phyloP scores from a whole-genome alignment of 2,113 vertebrate genomes.

The Columba janthina region DNA sequence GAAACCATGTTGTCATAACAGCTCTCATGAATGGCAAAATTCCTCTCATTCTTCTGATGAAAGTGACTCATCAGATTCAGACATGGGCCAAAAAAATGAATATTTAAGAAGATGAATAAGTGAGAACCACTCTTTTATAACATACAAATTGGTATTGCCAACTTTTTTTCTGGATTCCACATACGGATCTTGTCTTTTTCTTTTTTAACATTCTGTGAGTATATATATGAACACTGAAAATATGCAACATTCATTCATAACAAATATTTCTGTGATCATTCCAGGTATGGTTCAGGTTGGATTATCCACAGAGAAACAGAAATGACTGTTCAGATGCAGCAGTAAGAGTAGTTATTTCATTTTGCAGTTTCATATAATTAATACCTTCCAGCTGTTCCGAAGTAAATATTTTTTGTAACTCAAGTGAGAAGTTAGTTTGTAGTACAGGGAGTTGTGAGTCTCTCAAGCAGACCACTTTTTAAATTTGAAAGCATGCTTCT shows the following conservation, averaged over 20 bases:
- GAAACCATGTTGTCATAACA: fast-evolving
- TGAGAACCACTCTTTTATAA: neutral
- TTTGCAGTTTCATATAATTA: neutral
- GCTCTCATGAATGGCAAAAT: neutral
- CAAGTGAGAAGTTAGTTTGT: neutral
- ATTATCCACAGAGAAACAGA: neutral
- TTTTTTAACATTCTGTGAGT: neutral
- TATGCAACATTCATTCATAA: neutral
- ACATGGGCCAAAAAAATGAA: neutral
- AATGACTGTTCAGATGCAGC: neutral
- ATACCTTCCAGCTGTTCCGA: neutral
- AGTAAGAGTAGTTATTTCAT: neutral
- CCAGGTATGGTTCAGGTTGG: neutral
- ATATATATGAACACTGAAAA: neutral
- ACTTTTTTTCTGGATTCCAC: neutral
- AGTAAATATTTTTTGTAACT: neutral
- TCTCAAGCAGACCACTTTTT: neutral
- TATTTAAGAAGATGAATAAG: slow-evolving; percentile 74
- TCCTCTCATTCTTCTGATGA: slow-evolving; percentile 1
- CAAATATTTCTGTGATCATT: neutral
- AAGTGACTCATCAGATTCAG: slow-evolving; percentile 12
- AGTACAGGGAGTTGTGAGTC: neutral
- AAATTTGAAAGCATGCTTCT: neutral
- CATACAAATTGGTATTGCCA: fast-evolving
- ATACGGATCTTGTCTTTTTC: neutral